phyloP scores from a whole-genome alignment of 2,888 invertebrate genomes.

The Limnephilus rhombicus region DNA sequence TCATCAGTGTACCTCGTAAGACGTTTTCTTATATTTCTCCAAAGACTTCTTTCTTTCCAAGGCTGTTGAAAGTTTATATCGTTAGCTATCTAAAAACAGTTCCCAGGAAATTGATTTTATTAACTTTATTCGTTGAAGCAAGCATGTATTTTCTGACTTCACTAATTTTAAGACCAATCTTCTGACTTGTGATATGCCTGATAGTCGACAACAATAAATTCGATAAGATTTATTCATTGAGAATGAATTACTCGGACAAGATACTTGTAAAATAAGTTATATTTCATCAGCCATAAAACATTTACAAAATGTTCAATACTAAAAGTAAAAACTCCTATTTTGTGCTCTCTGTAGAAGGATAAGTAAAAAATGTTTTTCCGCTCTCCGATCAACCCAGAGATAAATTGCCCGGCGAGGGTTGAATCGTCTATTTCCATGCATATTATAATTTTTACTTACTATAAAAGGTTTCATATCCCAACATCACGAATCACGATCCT shows the following conservation, averaged over 20 bases:
- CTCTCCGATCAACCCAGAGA: not conserved
- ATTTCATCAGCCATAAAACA: not conserved
- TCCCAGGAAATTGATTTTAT: not conserved
- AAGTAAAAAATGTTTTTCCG: not conserved
- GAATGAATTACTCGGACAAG: too few species aligned
- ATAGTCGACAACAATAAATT: not conserved
- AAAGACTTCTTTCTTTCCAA: not conserved
- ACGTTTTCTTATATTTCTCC: not conserved
- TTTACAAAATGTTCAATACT: not conserved
- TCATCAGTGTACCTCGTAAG: not conserved
- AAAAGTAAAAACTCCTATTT: not conserved
- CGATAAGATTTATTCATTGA: not conserved
- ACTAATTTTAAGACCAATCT: not conserved
- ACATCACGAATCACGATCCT: not conserved
- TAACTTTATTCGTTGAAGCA: not conserved
- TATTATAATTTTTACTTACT: not conserved
- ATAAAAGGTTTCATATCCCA: constrained; percentile 23
- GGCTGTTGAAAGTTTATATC: not conserved
- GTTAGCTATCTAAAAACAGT: not conserved
- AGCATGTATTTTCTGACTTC: not conserved
- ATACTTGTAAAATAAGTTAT: not conserved
- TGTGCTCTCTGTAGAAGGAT: not conserved
- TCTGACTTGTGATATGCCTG: not conserved
- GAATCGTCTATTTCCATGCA: constrained; percentile 9
- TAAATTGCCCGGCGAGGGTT: not conserved